Evolutionary conservation across 2,888 invertebrate species (phyloP), one percentile per base, ranked within the genome.

Genomic region (Drosophila peninsularis): DNA sequence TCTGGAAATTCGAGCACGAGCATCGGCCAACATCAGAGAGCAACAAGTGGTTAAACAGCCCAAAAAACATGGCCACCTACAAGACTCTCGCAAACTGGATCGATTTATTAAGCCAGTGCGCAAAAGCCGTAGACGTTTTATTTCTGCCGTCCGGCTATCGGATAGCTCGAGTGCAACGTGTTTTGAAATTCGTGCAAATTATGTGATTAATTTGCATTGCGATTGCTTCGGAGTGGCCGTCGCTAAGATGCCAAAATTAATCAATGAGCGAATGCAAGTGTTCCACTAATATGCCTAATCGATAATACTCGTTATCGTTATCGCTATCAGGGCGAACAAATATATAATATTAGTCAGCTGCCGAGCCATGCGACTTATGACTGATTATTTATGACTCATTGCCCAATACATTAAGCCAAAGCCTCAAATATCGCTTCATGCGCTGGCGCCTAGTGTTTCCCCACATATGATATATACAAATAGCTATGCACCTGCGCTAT

Each of bases 41-140:
- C 62, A 82, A 83, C 83, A 84, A 88, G 83, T 88, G 83, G 78
- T 69, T 75, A 45, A 84, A 71, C 80, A 86, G 71, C 71, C 71
- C 24, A 9, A 37, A 78, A 82, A 88, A 88, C 83, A 88, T 73
- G 75, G 44, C 88, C 83, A 83, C 86, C 83, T 86, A 83, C 88
- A 84, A 89, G 65, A 11, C 37, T 62, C 61, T 44, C 39, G 37
- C 45, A 64, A 83, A 88, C 89, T 88, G 71, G 86, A 80, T 80
- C 79, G 65, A 81, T 87, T 79, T 74, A 89, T 88, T 78, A 82
- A 83, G 61, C 71, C 75, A 85, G 71, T 78, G 66, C 67, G 66
- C 86, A 80, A 74, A 73, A 74, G 66, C 41, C 57, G 68, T 71
- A 71, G 82, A 78, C 79, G 82, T 70, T 66, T 58, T 19, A 41